Evolutionary conservation across 1,140 invertebrate species (phyloP).

Genomic region (Drosophila neocordata): DNA sequence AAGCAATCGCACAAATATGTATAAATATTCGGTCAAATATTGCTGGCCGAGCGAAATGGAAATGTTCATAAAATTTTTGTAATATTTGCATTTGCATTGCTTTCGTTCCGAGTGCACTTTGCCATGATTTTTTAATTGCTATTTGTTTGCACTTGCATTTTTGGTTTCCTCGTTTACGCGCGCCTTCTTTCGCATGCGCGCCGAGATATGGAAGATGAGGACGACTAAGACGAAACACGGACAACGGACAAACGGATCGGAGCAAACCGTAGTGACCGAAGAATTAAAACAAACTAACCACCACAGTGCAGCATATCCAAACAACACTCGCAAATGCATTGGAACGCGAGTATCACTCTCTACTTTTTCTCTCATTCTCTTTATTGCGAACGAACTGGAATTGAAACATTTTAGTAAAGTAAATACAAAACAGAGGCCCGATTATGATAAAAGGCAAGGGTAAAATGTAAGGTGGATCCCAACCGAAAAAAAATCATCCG

Average conservation of each 20-base stretch:
- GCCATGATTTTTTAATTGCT: slow-evolving; percentile 11
- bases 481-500: too few species aligned
- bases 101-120: slow-evolving; percentile 33
- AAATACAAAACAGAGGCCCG: neutral
- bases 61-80: slow-evolving; percentile 37
- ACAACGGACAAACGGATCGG: neutral
- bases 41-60: slow-evolving; percentile 57
- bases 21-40: slow-evolving; percentile 38
- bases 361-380: neutral
- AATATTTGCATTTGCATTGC: slow-evolving; percentile 44
- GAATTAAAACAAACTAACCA: slow-evolving; percentile 27
- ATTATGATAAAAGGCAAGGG: neutral
- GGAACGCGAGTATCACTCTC: neutral
- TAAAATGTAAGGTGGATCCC: too few species aligned
- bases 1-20: slow-evolving; percentile 37
- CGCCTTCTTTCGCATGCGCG: slow-evolving; percentile 59
- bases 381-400: neutral
- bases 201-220: slow-evolving; percentile 19
- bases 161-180: slow-evolving; percentile 25
- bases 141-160: slow-evolving; percentile 49
- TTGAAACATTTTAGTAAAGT: neutral
- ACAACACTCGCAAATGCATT: too few species aligned
- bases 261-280: slow-evolving; percentile 15
- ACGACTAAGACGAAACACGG: slow-evolving; percentile 7
- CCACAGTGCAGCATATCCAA: neutral